A percentile compares a stretch with the other conserved stretches of the same genome.
Evolutionary conservation across 1,140 invertebrate genomes (phyloP).

Genomic region (Ditylenchus dipsaci): DNA sequence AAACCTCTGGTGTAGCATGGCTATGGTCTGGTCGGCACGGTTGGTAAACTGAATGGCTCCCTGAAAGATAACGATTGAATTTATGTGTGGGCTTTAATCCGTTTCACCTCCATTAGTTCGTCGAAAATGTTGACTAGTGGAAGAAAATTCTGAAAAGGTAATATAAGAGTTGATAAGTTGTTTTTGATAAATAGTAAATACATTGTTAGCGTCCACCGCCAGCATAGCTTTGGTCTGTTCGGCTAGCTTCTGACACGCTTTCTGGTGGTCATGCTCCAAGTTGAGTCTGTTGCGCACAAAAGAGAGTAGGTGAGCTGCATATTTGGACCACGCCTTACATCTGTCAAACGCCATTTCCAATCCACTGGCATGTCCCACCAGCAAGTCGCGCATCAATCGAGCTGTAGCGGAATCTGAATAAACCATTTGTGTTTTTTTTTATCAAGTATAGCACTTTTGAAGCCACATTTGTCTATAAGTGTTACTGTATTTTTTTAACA

Average conservation of each 20-base stretch:
- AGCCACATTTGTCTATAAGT: neutral
- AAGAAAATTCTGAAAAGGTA: conserved; percentile 32
- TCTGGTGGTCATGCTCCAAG: conserved; percentile 42
- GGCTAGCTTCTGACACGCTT: conserved; percentile 37
- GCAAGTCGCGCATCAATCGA: conserved; percentile 33
- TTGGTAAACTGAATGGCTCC: conserved; percentile 20
- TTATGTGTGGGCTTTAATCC: too few species aligned
- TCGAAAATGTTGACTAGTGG: conserved; percentile 38
- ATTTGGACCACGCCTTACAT: conserved; percentile 49
- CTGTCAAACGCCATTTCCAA: conserved; percentile 42
- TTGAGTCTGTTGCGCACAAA: conserved; percentile 41
- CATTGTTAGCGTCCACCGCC: conserved; percentile 18
- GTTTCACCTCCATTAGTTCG: conserved; percentile 32
- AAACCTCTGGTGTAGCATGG: conserved; percentile 38
- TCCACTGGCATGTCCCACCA: conserved; percentile 34
- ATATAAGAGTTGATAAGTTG: conserved; percentile 3
- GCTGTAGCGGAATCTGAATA: conserved; percentile 14
- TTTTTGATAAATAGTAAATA: conserved; percentile 11
- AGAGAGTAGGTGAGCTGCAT: conserved; percentile 40
- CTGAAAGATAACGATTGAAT: too few species aligned
- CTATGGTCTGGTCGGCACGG: conserved; percentile 29
- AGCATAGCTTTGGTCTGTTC: conserved; percentile 41
- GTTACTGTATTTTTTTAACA: neutral
- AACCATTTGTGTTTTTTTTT: neutral
- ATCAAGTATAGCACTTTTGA: neutral